These are phyloP conservation scores for Thymelicus sylvestris DNA, from an alignment of 2,888 invertebrate species.

Conservation along the genomic window DNA sequence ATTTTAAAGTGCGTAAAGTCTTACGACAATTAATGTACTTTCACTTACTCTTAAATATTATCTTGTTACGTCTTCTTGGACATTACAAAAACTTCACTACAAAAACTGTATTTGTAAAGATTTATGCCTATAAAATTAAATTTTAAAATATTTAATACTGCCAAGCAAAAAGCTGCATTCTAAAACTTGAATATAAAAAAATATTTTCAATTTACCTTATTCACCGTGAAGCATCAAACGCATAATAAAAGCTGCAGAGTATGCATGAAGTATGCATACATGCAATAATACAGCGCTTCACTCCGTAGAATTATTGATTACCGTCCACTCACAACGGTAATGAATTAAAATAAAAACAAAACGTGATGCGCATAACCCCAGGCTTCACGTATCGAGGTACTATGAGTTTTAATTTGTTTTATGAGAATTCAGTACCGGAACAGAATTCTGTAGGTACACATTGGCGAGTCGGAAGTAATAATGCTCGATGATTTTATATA, in stretches of 20 bases:
- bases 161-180: background rate
- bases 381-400: slow-evolving; percentile 3
- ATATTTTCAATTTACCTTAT: background rate
- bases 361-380: slow-evolving; percentile 10
- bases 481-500: too few species aligned
- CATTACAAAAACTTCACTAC: too few species aligned
- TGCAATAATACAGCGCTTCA: slow-evolving; percentile 27
- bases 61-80: too few species aligned
- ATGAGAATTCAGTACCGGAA: slow-evolving; percentile 8
- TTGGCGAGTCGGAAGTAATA: too few species aligned
- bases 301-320: slow-evolving; percentile 38
- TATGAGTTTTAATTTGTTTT: slow-evolving; percentile 11
- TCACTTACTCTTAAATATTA: too few species aligned
- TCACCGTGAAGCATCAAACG: slow-evolving; percentile 27
- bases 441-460: background rate
- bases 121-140: too few species aligned
- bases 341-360: slow-evolving; percentile 34
- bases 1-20: slow-evolving; percentile 20
- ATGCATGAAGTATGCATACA: slow-evolving; percentile 17
- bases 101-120: too few species aligned
- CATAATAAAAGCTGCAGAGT: slow-evolving; percentile 20
- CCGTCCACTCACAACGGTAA: slow-evolving; percentile 30
- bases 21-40: background rate
- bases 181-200: background rate
- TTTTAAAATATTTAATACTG: background rate